These are phyloP conservation scores for Lottia scabra DNA, from an alignment of 2,888 invertebrate species.

Conservation along the genomic window DNA sequence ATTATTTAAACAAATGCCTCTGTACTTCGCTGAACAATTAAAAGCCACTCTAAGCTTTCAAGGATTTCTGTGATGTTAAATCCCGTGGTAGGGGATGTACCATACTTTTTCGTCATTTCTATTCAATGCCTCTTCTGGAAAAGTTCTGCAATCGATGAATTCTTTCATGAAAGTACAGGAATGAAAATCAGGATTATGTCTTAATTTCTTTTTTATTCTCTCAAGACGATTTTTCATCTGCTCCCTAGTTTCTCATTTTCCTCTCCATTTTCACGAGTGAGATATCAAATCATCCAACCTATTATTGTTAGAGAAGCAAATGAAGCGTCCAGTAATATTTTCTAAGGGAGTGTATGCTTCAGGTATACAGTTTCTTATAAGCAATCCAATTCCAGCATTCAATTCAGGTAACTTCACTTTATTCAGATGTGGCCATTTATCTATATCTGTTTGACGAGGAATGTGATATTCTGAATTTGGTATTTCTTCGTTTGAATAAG, in stretches of 20 bases:
- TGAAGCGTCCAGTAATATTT: neutral
- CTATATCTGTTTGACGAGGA: neutral
- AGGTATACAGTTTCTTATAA: neutral
- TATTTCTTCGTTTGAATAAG: neutral
- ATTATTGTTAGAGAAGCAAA: neutral
- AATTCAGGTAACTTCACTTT: neutral
- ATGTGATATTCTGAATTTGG: neutral
- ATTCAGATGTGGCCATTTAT: neutral
- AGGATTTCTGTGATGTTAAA: slow-evolving; percentile 28
- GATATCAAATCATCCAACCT: neutral
- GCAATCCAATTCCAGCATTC: neutral
- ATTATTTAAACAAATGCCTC: slow-evolving; percentile 33
- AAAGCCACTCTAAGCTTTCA: slow-evolving; percentile 29
- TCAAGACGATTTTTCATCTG: slow-evolving; percentile 4
- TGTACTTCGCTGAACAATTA: slow-evolving; percentile 28
- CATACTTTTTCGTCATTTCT: slow-evolving; percentile 19
- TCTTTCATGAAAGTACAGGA: slow-evolving; percentile 24
- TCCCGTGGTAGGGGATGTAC: slow-evolving; percentile 33
- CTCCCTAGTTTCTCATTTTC: too few species aligned
- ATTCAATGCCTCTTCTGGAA: slow-evolving; percentile 5
- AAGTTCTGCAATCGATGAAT: slow-evolving; percentile 17
- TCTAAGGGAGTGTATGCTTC: neutral
- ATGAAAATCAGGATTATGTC: too few species aligned
- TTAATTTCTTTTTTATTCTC: neutral
- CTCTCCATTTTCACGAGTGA: neutral